Conservation (phyloP, 2,113 vertebrate species). For the Chaetops frenatus region DNA sequence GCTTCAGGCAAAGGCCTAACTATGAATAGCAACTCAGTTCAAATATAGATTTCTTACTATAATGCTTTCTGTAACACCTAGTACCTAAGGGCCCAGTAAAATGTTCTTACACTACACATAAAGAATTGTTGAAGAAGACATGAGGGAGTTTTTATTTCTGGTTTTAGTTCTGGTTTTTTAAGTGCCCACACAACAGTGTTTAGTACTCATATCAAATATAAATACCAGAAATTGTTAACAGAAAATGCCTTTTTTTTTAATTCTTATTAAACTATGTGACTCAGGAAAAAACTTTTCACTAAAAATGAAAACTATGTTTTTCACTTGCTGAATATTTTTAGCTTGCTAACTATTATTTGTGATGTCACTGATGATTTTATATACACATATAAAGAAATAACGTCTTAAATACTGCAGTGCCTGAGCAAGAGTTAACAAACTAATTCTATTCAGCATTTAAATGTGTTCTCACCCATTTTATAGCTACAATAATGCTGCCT, state of each 20-base stretch:
- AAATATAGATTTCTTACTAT: neutral
- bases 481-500: neutral
- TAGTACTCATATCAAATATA: neutral
- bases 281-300: neutral
- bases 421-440: neutral
- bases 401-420: neutral
- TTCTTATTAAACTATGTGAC: neutral
- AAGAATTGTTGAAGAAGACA: neutral
- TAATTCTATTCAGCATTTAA: neutral
- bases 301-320: neutral
- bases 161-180: neutral
- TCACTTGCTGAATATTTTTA: neutral
- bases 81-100: neutral
- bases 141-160: neutral
- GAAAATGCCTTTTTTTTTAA: neutral
- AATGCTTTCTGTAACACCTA: neutral
- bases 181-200: neutral
- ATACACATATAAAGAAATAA: fast-evolving
- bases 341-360: neutral
- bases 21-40: neutral
- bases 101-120: neutral
- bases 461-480: neutral
- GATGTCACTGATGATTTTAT: neutral
- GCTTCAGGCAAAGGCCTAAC: neutral
- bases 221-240: neutral